Base-by-base conservation (phyloP, 2,888 invertebrate species). In the Pammene aurita region DNA sequence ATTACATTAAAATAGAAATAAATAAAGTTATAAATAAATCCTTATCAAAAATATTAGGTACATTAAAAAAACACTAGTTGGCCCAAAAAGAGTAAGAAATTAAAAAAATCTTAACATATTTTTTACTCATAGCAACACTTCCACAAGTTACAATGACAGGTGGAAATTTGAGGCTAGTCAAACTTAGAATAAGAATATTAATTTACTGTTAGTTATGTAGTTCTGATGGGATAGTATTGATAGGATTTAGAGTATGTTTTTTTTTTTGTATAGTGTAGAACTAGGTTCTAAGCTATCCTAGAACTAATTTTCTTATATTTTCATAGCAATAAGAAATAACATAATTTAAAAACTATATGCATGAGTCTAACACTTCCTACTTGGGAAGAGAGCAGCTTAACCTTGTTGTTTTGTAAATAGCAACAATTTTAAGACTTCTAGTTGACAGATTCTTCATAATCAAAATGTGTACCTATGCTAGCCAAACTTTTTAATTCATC, bases 71-170 rank as follows among this genome's bases (percentile, higher is more conserved):
- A 26, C 26, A 26, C 2, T 26, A 26, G 26, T 26, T 26, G 4
- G 2, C 26, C 26, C 4, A 9, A 38, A 42, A 42, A 11, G 10
- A 10, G 4, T 42, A 11, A 0, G 11, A 42, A 11, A 42, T 11
- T 9, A 41, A 11, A 11, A 42, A 11, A 9, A 38, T 38, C 0
- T 9, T 9, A 38, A 38, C 7, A 56, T 11, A 1, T 16, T 14
- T 38, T 50, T 18, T n/a, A 7, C 10, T 18, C 9, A 38, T 50
- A 50, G 61, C 61, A 61, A 61, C 48, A 61, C 35, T 50, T 18
- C 1, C 7, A 14, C n/a, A 41, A 9, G 42, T 18, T 11, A 18
- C 38, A 61, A 44, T 61, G 62, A 62, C 52, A 62, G 16, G 62
- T 50, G 35, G 7, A 61, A 61, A 61, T 62, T 52, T 52, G 41